Conservation (phyloP, 2,797 vertebrate species). For the Pangasius sanitwongsei region DNA sequence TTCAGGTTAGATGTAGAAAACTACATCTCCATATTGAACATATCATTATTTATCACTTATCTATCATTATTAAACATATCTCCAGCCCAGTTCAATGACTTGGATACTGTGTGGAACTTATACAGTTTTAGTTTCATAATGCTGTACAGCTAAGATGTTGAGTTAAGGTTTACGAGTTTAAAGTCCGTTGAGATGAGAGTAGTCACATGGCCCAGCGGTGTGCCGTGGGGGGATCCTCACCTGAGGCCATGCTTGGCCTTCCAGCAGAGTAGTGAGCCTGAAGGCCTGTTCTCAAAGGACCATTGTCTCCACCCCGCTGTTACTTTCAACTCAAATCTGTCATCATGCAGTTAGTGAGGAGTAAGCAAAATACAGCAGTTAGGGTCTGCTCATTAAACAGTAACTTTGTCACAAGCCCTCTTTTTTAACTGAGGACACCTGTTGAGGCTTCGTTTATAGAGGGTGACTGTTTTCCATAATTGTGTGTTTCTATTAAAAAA, state of each 20-base stretch:
- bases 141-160: slow-evolving; percentile 4
- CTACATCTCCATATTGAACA: neutral
- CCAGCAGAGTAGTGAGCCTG: slow-evolving; percentile 51
- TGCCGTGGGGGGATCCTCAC: slow-evolving; percentile 56
- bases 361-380: slow-evolving; percentile 52
- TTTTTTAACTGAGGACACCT: slow-evolving; percentile 20
- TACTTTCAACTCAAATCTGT: slow-evolving; percentile 70
- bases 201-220: slow-evolving; percentile 49
- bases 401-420: slow-evolving; percentile 34
- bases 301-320: slow-evolving; percentile 65
- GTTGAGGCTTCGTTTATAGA: slow-evolving; percentile 10
- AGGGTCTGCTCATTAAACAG: slow-evolving; percentile 50
- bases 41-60: neutral
- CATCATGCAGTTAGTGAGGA: slow-evolving; percentile 54
- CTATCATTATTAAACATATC: neutral
- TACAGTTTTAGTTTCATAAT: neutral
- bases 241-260: slow-evolving; percentile 64
- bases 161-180: slow-evolving; percentile 1
- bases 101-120: neutral
- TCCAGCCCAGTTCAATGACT: neutral
- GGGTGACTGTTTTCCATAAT: neutral
- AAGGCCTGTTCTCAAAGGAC: slow-evolving; percentile 67
- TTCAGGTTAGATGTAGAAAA: neutral
- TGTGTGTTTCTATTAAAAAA: neutral
- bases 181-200: slow-evolving; percentile 38